Evolutionary conservation across 2,113 vertebrate genomes (phyloP).

Genomic region (Paradoxurus hermaphroditus): DNA sequence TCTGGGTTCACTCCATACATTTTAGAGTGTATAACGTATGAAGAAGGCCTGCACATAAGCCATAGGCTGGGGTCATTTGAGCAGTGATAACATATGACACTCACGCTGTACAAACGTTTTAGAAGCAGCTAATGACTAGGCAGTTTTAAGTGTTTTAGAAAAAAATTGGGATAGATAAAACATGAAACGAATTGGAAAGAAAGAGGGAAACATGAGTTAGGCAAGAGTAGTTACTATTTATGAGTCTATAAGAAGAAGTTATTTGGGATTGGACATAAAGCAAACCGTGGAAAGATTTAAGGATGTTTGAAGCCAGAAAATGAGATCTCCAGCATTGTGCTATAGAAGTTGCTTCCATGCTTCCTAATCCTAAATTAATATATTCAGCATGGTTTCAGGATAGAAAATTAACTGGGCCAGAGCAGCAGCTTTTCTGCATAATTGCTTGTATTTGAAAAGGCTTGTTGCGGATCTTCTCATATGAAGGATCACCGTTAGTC

Average conservation of each 20-base stretch:
- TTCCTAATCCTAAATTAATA: constrained; percentile 70
- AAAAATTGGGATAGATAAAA: background rate
- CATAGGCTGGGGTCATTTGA: background rate
- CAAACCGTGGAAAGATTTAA: background rate
- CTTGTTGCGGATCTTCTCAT: constrained; percentile 76
- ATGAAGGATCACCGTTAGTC: constrained; percentile 76
- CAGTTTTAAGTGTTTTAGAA: background rate
- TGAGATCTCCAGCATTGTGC: constrained; percentile 25
- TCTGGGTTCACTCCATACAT: background rate
- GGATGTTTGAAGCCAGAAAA: constrained; percentile 25
- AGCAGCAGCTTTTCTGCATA: constrained; percentile 68
- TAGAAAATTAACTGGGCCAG: constrained; percentile 77
- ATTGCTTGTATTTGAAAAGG: constrained; percentile 75
- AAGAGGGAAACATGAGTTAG: background rate
- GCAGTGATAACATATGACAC: background rate
- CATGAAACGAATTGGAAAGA: constrained; percentile 19
- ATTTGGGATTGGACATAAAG: background rate
- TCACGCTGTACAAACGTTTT: background rate
- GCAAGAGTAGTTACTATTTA: background rate
- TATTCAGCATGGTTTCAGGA: constrained; percentile 72
- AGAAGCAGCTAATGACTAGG: background rate
- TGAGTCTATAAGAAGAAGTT: background rate
- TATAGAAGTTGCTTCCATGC: background rate
- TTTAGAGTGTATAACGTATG: background rate
- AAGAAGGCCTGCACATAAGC: background rate